Evolutionary conservation across 2,797 vertebrate species (phyloP).

Genomic region (Enteromius radiatus): DNA sequence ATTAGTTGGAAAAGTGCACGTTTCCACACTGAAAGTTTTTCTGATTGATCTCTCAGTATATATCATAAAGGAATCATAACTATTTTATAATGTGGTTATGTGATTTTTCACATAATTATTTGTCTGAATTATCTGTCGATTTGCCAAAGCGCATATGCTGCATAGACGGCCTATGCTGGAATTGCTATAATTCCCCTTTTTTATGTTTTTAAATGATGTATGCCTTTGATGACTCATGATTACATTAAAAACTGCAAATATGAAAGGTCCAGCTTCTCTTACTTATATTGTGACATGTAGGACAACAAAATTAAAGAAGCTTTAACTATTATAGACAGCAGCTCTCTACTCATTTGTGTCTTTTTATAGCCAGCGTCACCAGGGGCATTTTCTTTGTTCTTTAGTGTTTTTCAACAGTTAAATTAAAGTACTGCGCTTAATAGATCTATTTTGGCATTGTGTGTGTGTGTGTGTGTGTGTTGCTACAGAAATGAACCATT

Average conservation of each 20-base stretch:
- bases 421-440: not conserved
- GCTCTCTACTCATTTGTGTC: not conserved
- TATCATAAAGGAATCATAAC: not conserved
- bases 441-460: not conserved
- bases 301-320: not conserved
- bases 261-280: not conserved
- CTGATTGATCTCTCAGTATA: slow-evolving; percentile 32
- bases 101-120: too few relatives aligned
- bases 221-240: not conserved
- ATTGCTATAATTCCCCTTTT: not conserved
- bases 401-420: not conserved
- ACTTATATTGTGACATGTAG: not conserved
- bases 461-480: not conserved
- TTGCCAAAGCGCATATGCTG: not conserved
- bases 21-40: not conserved
- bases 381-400: not conserved
- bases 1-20: slow-evolving; percentile 27
- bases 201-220: not conserved
- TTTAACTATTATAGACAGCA: not conserved
- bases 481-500: not conserved
- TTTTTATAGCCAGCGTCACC: not conserved
- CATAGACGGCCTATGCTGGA: too few relatives aligned
- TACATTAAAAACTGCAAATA: not conserved
- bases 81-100: not conserved
- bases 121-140: not conserved